A percentile compares a stretch with the other conserved stretches of the same genome.
These are phyloP conservation scores for Brachypalpus laphriformis DNA, from an alignment of 2,888 invertebrate genomes.

Conservation along the genomic window DNA sequence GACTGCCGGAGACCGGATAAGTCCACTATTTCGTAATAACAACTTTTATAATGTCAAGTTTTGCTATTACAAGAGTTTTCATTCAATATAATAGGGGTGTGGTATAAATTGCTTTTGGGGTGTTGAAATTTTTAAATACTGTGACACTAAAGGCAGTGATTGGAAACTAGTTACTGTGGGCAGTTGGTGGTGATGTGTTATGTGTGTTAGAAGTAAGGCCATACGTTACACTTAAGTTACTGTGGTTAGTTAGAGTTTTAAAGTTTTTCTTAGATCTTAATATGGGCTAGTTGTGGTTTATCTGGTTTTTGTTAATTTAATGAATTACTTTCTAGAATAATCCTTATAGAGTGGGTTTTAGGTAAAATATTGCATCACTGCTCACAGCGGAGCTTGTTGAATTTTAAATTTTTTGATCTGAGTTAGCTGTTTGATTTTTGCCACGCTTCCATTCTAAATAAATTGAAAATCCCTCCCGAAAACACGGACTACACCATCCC, in stretches of 20 bases:
- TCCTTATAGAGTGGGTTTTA: background rate
- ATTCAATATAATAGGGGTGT: background rate
- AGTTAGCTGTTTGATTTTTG: too few relatives aligned
- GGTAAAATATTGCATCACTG: background rate
- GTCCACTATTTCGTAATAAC: background rate
- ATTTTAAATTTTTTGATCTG: too few relatives aligned
- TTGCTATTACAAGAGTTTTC: constrained; percentile 7
- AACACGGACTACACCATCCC: too few relatives aligned
- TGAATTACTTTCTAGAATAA: background rate
- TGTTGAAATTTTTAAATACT: constrained; percentile 19
- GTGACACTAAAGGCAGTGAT: constrained; percentile 6
- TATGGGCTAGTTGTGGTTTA: background rate
- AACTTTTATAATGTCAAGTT: constrained; percentile 59
- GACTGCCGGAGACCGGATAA: constrained; percentile 14
- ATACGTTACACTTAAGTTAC: background rate
- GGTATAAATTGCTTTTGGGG: background rate
- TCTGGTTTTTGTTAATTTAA: background rate
- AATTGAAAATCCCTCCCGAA: too few relatives aligned
- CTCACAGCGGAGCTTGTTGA: background rate
- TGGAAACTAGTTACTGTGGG: constrained; percentile 2
- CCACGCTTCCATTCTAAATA: too few relatives aligned
- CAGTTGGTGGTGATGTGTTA: background rate
- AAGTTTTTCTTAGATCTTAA: background rate
- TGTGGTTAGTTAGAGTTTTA: background rate
- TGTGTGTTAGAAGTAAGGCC: background rate